Conservation (phyloP, 2,797 vertebrate species). For the Hirundo rustica region DNA sequence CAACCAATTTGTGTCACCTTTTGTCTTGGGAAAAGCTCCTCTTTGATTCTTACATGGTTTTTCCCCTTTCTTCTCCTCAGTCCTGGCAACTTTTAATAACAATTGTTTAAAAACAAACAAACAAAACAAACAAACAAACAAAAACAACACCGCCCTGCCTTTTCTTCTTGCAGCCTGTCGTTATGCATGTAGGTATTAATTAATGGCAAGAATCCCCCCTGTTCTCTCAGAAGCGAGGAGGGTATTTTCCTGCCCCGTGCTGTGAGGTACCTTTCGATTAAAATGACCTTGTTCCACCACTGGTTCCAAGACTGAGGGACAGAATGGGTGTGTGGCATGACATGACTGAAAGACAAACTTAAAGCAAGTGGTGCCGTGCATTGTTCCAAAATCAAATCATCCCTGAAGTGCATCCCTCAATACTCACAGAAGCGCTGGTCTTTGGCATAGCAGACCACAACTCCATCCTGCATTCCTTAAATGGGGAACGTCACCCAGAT, state of each 20-base stretch:
- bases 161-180: not conserved
- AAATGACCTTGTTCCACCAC: not conserved
- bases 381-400: not conserved
- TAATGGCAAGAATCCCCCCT: not conserved
- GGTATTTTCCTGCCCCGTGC: not conserved
- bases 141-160: not conserved
- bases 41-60: not conserved
- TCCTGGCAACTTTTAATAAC: not conserved
- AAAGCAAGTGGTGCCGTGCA: not conserved
- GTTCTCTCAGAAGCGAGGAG: not conserved
- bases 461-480: not conserved
- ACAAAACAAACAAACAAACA: too few species aligned
- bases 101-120: not conserved
- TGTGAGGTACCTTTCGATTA: not conserved
- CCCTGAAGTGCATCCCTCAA: not conserved
- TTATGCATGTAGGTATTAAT: not conserved
- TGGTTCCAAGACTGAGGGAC: not conserved
- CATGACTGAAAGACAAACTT: not conserved
- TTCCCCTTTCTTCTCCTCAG: not conserved
- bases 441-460: accelerated
- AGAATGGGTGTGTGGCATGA: accelerated
- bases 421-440: not conserved
- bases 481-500: not conserved
- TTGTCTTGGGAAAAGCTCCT: not conserved
- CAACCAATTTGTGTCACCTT: not conserved